These are phyloP conservation scores for Carassius auratus DNA, from an alignment of 2,113 vertebrate genomes.

Conservation along the genomic window DNA sequence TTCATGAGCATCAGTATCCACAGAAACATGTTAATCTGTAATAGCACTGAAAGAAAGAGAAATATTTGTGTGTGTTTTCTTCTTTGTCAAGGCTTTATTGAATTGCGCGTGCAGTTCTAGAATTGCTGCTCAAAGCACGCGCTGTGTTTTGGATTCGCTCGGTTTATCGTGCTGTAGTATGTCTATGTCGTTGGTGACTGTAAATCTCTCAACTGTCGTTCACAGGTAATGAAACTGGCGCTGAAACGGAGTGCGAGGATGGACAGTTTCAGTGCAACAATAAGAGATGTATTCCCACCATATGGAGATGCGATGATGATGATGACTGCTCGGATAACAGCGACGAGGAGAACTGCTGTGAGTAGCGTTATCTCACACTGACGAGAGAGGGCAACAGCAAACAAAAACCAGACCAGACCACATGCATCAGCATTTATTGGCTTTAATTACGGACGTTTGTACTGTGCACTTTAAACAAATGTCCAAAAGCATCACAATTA, in stretches of 20 bases:
- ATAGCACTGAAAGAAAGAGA: not conserved
- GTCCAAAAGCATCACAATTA: not conserved
- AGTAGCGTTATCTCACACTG: conserved; percentile 69
- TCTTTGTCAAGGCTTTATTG: not conserved
- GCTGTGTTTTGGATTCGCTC: not conserved
- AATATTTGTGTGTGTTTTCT: not conserved
- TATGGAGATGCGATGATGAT: conserved; percentile 97
- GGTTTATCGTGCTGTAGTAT: conserved; percentile 3
- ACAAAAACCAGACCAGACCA: not conserved
- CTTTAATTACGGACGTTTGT: not conserved
- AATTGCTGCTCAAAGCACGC: not conserved
- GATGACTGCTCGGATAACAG: conserved; percentile 97
- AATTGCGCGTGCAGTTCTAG: conserved; percentile 24
- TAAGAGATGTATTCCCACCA: conserved; percentile 88
- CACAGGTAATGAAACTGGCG: conserved; percentile 57
- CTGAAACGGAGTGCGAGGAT: conserved; percentile 85
- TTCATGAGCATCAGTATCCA: not conserved
- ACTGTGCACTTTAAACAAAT: not conserved
- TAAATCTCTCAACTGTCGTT: conserved; percentile 18
- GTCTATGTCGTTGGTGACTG: not conserved
- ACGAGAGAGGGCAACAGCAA: conserved; percentile 48
- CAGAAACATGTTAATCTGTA: not conserved
- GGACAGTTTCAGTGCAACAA: conserved; percentile 95
- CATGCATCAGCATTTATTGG: not conserved
- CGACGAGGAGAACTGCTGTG: conserved; percentile 94